A percentile compares a stretch with the other conserved stretches of the same genome.
Conservation (phyloP, 2,888 invertebrate species). For the Atethmia centrago region DNA sequence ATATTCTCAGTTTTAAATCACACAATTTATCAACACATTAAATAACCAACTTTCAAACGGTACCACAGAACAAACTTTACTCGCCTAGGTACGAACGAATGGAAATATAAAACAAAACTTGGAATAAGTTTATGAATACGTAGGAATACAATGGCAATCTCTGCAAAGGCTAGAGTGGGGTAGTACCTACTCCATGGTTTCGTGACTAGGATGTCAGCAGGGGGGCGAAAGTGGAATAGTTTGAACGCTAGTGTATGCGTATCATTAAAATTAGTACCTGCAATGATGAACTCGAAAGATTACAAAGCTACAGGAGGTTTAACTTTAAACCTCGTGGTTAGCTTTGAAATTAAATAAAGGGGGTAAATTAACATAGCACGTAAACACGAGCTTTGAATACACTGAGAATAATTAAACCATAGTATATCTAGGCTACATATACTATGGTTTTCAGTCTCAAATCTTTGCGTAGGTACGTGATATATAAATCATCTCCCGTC, state of each 20-base stretch:
- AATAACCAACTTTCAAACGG: conserved; percentile 18
- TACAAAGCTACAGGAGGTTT: background rate
- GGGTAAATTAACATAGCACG: background rate
- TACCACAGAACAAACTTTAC: conserved; percentile 9
- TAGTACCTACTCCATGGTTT: background rate
- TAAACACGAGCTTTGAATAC: background rate
- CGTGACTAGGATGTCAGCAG: conserved; percentile 37
- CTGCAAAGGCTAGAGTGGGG: background rate
- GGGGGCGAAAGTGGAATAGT: conserved; percentile 12
- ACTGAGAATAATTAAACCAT: background rate
- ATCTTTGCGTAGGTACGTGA: background rate
- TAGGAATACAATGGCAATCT: conserved; percentile 13
- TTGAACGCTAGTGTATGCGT: conserved; percentile 7
- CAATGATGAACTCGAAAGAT: conserved; percentile 14
- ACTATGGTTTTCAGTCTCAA: background rate
- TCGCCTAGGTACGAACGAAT: conserved; percentile 1
- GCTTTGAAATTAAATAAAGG: background rate
- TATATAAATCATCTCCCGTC: background rate
- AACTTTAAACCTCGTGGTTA: conserved; percentile 1
- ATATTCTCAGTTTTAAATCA: conserved; percentile 1
- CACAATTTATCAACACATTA: background rate
- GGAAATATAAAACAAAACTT: conserved; percentile 42
- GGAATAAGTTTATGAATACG: conserved; percentile 39
- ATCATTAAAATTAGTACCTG: conserved; percentile 12
- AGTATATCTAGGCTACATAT: background rate